A percentile compares a stretch with the other conserved stretches of the same genome.
These are phyloP conservation scores for Erithacus rubecula DNA, from an alignment of 2,797 vertebrate genomes.

Conservation along the genomic window DNA sequence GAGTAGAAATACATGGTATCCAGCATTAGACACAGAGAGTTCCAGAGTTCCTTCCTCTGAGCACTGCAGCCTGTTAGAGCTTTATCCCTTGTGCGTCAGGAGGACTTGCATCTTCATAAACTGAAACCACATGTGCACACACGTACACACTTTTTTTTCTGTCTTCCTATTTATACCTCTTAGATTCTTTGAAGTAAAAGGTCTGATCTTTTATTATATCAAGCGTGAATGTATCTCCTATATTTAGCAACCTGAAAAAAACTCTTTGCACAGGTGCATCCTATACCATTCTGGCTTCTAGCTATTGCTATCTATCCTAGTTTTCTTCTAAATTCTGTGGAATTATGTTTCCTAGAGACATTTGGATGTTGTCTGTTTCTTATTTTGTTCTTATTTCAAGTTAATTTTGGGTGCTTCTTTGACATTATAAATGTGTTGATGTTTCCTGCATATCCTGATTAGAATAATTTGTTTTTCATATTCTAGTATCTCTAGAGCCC, in stretches of 20 bases:
- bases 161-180: conserved; percentile 40
- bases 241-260: conserved; percentile 49
- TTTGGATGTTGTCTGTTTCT: background rate
- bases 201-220: conserved; percentile 48
- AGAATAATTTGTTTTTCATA: background rate
- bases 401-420: background rate
- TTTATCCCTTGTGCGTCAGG: conserved; percentile 38
- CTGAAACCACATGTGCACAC: background rate
- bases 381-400: background rate
- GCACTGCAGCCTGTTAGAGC: background rate
- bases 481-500: background rate
- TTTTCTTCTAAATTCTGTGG: background rate
- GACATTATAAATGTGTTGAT: background rate
- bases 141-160: background rate
- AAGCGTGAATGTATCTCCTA: conserved; percentile 4
- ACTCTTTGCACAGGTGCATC: conserved; percentile 31
- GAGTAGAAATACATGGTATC: background rate
- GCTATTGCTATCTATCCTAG: background rate
- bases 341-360: background rate
- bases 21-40: background rate
- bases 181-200: conserved; percentile 46
- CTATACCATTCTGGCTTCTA: background rate
- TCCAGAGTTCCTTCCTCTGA: background rate
- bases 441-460: background rate
- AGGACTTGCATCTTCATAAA: conserved; percentile 32